Conservation (phyloP, 64 coral and sea anemone species). For the Montipora efflorescens region DNA sequence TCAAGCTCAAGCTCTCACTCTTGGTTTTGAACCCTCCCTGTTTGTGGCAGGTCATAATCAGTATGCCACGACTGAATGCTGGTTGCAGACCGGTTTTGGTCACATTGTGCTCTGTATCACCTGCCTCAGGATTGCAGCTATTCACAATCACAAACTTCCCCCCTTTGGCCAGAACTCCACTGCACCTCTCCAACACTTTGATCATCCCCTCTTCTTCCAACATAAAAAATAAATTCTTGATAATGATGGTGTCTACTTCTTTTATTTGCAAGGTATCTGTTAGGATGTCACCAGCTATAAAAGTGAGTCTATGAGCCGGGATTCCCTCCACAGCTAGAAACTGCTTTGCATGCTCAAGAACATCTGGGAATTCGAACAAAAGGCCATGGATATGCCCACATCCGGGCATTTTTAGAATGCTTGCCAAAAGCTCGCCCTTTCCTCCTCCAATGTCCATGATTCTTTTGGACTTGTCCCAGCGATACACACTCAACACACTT, state of each 20-base stretch:
- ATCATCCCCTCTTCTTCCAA: slow-evolving; percentile 35
- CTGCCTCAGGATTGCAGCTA: slow-evolving; percentile 11
- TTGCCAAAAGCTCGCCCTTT: slow-evolving; percentile 25
- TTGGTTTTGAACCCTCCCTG: slow-evolving; percentile 7
- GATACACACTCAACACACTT: slow-evolving; percentile 2
- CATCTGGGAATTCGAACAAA: slow-evolving; percentile 41
- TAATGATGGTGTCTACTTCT: slow-evolving; percentile 39
- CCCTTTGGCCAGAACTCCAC: background rate
- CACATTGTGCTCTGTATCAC: slow-evolving; percentile 25
- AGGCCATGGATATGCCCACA: slow-evolving; percentile 48
- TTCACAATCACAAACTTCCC: slow-evolving; percentile 47
- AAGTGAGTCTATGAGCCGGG: slow-evolving; percentile 9
- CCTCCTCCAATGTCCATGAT: slow-evolving; percentile 66
- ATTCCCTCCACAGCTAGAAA: slow-evolving; percentile 2
- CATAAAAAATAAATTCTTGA: slow-evolving; percentile 24
- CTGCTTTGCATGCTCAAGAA: background rate
- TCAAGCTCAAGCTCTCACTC: slow-evolving; percentile 16
- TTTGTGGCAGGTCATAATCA: background rate
- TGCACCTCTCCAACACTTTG: slow-evolving; percentile 43
- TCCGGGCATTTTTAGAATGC: slow-evolving; percentile 45
- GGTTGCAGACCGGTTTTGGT: background rate
- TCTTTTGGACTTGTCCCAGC: slow-evolving; percentile 18
- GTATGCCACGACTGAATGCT: slow-evolving; percentile 21
- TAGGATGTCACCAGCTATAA: slow-evolving; percentile 18
- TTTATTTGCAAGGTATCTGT: background rate